A percentile compares a stretch with the other conserved stretches of the same genome.
Evolutionary conservation across 2,888 invertebrate genomes (phyloP).

Genomic region (Hydraecia micacea): DNA sequence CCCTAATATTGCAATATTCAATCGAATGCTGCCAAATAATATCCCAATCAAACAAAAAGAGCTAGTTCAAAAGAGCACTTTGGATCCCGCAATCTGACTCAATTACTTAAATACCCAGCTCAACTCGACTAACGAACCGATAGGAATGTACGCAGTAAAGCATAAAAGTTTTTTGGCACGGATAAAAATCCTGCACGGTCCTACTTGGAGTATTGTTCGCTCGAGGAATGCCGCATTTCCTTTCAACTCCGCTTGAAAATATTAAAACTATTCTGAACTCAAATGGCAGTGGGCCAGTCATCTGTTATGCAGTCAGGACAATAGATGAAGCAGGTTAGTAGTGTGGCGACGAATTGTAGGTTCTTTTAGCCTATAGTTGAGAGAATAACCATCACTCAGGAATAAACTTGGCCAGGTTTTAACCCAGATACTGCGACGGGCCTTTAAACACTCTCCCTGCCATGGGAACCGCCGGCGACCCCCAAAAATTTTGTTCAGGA

Average conservation of each 20-base stretch:
- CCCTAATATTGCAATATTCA: constrained; percentile 42
- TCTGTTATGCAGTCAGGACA: constrained; percentile 38
- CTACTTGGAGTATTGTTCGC: constrained; percentile 57
- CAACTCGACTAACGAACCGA: constrained; percentile 75
- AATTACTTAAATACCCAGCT: constrained; percentile 78
- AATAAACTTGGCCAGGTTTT: neutral
- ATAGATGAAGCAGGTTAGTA: constrained; percentile 36
- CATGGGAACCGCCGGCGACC: too few relatives aligned
- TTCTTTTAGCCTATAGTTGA: neutral
- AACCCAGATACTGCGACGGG: neutral
- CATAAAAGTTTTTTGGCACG: constrained; percentile 78
- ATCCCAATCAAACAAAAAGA: constrained; percentile 56
- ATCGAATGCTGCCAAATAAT: constrained; percentile 53
- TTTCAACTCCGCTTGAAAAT: constrained; percentile 58
- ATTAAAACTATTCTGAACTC: constrained; percentile 64
- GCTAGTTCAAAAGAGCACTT: constrained; percentile 64
- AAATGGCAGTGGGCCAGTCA: constrained; percentile 61
- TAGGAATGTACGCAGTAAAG: constrained; percentile 66
- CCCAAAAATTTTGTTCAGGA: too few relatives aligned
- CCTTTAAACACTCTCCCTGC: too few relatives aligned
- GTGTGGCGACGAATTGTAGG: constrained; percentile 5
- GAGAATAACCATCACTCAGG: neutral
- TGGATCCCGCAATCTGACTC: constrained; percentile 75
- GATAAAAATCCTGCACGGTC: constrained; percentile 62
- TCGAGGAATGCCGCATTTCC: constrained; percentile 63